phyloP scores from a whole-genome alignment of 2,888 invertebrate genomes.

The Lithophane leautieri region DNA sequence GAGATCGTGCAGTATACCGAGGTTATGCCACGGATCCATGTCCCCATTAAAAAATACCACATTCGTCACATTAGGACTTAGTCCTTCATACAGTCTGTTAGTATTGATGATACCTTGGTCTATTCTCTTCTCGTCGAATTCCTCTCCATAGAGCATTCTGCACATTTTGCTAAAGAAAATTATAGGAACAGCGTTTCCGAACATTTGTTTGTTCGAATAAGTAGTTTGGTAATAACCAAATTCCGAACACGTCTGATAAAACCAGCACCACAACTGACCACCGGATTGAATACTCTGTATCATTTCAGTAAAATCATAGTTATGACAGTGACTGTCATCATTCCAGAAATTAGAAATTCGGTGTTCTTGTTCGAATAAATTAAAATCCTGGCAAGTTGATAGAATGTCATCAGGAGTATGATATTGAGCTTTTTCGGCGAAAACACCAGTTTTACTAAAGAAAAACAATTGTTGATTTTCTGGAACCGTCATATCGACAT shows the following conservation, averaged over 20 bases:
- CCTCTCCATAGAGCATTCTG: conserved; percentile 80
- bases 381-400: background rate
- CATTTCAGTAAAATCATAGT: conserved; percentile 62
- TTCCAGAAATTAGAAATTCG: conserved; percentile 66
- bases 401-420: conserved; percentile 60
- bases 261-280: conserved; percentile 26
- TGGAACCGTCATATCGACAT: conserved; percentile 73
- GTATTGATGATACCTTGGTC: conserved; percentile 79
- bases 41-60: conserved; percentile 91
- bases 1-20: conserved; percentile 85
- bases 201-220: conserved; percentile 89
- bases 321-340: conserved; percentile 65
- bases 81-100: conserved; percentile 87
- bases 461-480: conserved; percentile 80
- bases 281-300: too few relatives aligned
- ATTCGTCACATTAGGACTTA: conserved; percentile 85
- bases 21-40: conserved; percentile 90
- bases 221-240: conserved; percentile 94
- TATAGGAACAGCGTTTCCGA: conserved; percentile 85
- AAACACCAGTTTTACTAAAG: conserved; percentile 63
- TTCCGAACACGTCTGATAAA: conserved; percentile 94
- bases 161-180: conserved; percentile 83
- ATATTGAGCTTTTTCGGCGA: conserved; percentile 77
- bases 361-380: background rate
- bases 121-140: conserved; percentile 76